These are phyloP conservation scores for Megalopta genalis DNA, from an alignment of 1,140 invertebrate species.

Conservation along the genomic window DNA sequence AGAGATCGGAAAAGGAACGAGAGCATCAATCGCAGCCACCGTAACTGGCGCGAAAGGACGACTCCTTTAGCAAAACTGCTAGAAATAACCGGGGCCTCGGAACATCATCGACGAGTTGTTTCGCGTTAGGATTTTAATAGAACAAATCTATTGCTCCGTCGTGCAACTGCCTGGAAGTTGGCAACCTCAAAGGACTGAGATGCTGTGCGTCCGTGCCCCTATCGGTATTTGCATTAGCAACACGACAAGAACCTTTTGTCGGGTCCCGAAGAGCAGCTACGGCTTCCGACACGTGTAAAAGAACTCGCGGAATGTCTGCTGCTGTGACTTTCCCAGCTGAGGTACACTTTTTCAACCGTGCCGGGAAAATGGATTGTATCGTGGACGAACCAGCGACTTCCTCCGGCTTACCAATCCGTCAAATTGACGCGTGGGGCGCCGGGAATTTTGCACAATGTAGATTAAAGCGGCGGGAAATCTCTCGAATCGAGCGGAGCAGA, in stretches of 20 bases:
- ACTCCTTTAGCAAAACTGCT: not conserved
- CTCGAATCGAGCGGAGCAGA: no score
- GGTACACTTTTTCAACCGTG: no score
- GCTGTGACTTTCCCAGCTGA: no score
- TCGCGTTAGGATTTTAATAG: not conserved
- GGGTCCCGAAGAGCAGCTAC: no score
- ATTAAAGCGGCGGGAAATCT: no score
- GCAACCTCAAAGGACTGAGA: not conserved
- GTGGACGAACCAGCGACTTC: no score
- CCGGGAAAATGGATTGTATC: no score
- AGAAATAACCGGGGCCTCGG: not conserved
- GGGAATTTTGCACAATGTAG: no score
- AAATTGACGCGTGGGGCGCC: no score
- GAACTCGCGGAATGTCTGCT: not conserved
- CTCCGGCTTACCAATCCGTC: no score
- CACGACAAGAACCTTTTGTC: not conserved
- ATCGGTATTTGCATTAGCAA: not conserved
- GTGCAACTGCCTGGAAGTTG: not conserved
- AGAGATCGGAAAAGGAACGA: no score
- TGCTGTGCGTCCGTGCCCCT: not conserved
- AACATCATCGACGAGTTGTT: not conserved
- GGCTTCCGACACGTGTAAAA: not conserved
- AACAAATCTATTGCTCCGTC: not conserved
- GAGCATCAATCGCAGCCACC: conserved; percentile 23
- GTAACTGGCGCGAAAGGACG: conserved; percentile 9